Conservation (phyloP, 2,113 vertebrate genomes). For the Rhabdornis inornatus region DNA sequence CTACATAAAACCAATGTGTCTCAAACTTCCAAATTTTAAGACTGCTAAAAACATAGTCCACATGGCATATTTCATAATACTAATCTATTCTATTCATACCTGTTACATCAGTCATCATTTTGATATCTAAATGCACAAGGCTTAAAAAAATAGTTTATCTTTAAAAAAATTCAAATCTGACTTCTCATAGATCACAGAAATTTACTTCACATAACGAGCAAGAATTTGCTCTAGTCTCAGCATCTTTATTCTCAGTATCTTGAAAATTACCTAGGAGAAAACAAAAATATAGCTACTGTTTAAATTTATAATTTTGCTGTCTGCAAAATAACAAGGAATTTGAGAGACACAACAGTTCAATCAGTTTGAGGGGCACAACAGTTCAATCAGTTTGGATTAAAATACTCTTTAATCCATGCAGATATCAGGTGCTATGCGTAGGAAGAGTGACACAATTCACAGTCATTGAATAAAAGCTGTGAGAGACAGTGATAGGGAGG, state of each 20-base stretch:
- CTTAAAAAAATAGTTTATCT: neutral
- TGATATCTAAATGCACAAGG: neutral
- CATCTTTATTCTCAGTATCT: neutral
- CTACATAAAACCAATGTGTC: constrained; percentile 20
- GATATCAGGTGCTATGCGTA: neutral
- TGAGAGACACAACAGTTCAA: neutral
- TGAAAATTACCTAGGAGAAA: neutral
- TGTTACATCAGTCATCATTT: neutral
- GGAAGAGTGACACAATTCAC: neutral
- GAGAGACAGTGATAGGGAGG: neutral
- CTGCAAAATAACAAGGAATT: neutral
- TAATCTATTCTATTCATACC: neutral
- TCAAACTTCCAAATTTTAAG: neutral
- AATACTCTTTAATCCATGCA: neutral
- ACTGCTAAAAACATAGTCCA: neutral
- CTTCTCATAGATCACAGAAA: neutral
- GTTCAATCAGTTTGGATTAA: neutral
- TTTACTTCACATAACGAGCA: neutral
- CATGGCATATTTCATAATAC: constrained; percentile 14
- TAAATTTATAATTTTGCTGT: neutral
- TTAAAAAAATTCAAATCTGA: neutral
- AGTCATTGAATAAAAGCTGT: neutral
- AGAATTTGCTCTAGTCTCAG: neutral
- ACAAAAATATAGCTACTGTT: neutral
- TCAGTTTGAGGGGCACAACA: neutral